Base-by-base conservation (phyloP, 2,113 vertebrate species). In the Chitala chitala region DNA sequence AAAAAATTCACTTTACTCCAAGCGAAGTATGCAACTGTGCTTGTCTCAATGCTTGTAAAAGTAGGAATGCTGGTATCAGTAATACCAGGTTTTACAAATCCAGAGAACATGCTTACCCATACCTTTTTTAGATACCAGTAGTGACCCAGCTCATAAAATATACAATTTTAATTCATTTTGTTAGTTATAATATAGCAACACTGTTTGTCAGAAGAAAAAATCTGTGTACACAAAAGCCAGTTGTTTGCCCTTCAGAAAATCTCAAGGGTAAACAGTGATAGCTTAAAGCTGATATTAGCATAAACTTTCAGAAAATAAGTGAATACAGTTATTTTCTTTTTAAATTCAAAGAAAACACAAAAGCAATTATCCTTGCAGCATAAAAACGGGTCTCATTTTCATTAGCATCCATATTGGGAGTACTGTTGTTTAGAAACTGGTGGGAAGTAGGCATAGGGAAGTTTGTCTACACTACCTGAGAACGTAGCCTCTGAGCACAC, bases 381-480 rank as follows among this genome's bases (percentile, higher is more conserved):
- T n/a, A n/a, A n/a, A n/a, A n/a, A n/a, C n/a, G n/a, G n/a, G n/a
- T n/a, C n/a, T n/a, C n/a, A n/a, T n/a, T n/a, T n/a, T n/a, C n/a
- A n/a, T n/a, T n/a, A n/a, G n/a, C n/a, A n/a, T n/a, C n/a, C n/a
- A n/a, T n/a, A n/a, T n/a, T n/a, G n/a, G n/a, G n/a, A n/a, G n/a
- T n/a, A n/a, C n/a, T n/a, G n/a, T n/a, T n/a, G n/a, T n/a, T n/a
- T n/a, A n/a, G n/a, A n/a, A n/a, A n/a, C n/a, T n/a, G n/a, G n/a
- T n/a, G n/a, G n/a, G n/a, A n/a, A n/a, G n/a, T n/a, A n/a, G n/a
- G n/a, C n/a, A n/a, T n/a, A n/a, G n/a, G n/a, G n/a, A n/a, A n/a
- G n/a, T n/a, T n/a, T n/a, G n/a, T n/a, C n/a, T n/a, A n/a, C n/a
- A 82, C 79, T 85, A 94, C 96, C 95, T 95, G 24, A 98, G 92